phyloP scores from a whole-genome alignment of 2,888 invertebrate species.

The Megastigmus dorsalis region DNA sequence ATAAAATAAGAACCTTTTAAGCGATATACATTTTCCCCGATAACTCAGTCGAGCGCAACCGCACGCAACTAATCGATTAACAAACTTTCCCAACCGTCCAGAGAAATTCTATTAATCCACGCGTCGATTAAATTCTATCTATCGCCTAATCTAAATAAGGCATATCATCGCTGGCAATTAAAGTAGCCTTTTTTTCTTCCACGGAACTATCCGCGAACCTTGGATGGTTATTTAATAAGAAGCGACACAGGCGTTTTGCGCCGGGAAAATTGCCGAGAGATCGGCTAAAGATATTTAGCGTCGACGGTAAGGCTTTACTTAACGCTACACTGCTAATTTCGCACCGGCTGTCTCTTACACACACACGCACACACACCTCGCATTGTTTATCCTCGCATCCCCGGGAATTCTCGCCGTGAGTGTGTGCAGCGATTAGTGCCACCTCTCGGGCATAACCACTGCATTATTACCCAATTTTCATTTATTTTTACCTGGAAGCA shows the following conservation, averaged over 20 bases:
- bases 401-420: too few species aligned
- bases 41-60: too few species aligned
- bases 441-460: too few species aligned
- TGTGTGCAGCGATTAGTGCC: too few species aligned
- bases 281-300: background rate
- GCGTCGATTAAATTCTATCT: too few species aligned
- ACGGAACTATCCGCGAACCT: too few species aligned
- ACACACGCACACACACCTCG: too few species aligned
- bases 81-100: background rate
- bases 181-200: conserved; percentile 14
- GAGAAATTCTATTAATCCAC: conserved; percentile 3
- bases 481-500: too few species aligned
- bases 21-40: background rate
- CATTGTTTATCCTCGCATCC: too few species aligned
- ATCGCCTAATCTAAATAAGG: conserved; percentile 11
- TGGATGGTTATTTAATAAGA: background rate
- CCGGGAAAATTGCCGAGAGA: conserved; percentile 37
- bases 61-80: too few species aligned
- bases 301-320: conserved; percentile 28
- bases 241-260: conserved; percentile 33
- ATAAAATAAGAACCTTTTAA: background rate
- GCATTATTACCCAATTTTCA: too few species aligned
- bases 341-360: background rate
- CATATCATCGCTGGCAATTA: background rate
- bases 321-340: conserved; percentile 35